A percentile compares a stretch with the other conserved stretches of the same genome.
These are phyloP conservation scores for Nomada goodeniana DNA, from an alignment of 2,888 invertebrate genomes.

Conservation along the genomic window DNA sequence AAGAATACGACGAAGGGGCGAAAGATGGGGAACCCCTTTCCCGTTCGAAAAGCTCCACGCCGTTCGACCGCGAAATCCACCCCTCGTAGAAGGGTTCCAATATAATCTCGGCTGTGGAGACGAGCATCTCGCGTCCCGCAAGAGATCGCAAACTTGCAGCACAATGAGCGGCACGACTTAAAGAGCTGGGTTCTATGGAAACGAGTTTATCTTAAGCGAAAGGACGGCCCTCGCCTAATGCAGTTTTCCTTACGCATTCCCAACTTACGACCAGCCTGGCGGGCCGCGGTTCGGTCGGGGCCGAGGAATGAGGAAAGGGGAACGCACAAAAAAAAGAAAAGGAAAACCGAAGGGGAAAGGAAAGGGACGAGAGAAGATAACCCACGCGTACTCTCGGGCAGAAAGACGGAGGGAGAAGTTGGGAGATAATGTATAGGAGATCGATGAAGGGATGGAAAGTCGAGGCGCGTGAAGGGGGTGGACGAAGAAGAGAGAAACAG, in stretches of 20 bases:
- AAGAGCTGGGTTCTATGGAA: conserved; percentile 55
- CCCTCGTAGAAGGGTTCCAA: conserved; percentile 17
- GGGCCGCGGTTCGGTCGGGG: not conserved
- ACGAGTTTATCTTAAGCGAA: conserved; percentile 67
- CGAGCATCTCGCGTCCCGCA: conserved; percentile 23
- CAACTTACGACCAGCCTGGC: conserved; percentile 46
- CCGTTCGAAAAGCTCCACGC: conserved; percentile 31
- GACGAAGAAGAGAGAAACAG: conserved; percentile 26
- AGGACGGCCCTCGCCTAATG: conserved; percentile 59
- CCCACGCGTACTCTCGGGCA: too few relatives aligned
- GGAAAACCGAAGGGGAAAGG: conserved; percentile 8
- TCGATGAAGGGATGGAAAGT: conserved; percentile 17
- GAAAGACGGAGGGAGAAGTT: not conserved
- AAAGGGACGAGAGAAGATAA: not conserved
- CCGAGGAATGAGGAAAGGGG: conserved; percentile 26
- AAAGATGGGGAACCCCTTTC: conserved; percentile 51
- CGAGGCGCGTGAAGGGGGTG: conserved; percentile 8
- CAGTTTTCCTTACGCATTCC: conserved; percentile 65
- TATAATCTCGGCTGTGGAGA: conserved; percentile 32
- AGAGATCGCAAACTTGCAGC: conserved; percentile 63
- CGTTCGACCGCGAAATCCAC: conserved; percentile 10
- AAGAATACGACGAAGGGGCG: not conserved
- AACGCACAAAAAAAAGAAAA: not conserved
- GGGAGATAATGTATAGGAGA: not conserved
- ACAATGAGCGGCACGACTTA: conserved; percentile 65